Base-by-base conservation (phyloP, 2,113 vertebrate species). In the Plestiodon gilberti region DNA sequence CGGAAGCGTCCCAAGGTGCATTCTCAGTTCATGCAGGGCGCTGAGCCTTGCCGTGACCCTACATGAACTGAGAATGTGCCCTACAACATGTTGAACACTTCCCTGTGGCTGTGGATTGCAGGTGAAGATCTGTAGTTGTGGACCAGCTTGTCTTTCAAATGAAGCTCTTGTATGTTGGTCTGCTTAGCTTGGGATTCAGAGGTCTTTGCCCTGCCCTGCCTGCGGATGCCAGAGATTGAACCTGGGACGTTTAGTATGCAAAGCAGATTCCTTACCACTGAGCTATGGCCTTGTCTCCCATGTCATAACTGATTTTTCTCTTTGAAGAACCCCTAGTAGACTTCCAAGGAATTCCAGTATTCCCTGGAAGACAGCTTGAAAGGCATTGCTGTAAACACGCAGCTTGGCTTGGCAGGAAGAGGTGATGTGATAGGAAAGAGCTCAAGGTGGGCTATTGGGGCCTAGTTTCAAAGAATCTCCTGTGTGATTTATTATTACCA, bases 111-210 rank as follows among this genome's bases (percentile, higher is more conserved):
- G 18, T 20, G 18, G 61, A 2, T 64, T 22, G 18, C 61, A 25
- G 23, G 22, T 64, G 61, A 23, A 64, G 61, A 75, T 85, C 84
- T 86, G 86, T 81, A 22, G 75, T 25, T 86, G 9, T 59, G 38
- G 57, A 0, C 0, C 38, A 64, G 33, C 57, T 25, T 0, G 78
- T 0, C 23, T 64, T 57, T 67, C 55, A 57, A 48, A 48, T 48
- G 43, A 48, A 48, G 43, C 43, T 48, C 43, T 48, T 48, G 43
- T 48, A 8, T 48, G 43, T 48, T 48, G 43, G 43, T 48, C 43
- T 48, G 43, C 43, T 48, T 48, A 48, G 43, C 43, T 48, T 48
- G 43, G 43, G 43, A 48, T 48, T 48, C 43, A 48, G 43, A 8
- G 43, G 43, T 48, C 43, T 48, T 48, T 48, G 43, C 43, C 43